Evolutionary conservation across 1,140 invertebrate genomes (phyloP), one percentile per base, ranked within the genome.

Genomic region (Agrypnia vestita): DNA sequence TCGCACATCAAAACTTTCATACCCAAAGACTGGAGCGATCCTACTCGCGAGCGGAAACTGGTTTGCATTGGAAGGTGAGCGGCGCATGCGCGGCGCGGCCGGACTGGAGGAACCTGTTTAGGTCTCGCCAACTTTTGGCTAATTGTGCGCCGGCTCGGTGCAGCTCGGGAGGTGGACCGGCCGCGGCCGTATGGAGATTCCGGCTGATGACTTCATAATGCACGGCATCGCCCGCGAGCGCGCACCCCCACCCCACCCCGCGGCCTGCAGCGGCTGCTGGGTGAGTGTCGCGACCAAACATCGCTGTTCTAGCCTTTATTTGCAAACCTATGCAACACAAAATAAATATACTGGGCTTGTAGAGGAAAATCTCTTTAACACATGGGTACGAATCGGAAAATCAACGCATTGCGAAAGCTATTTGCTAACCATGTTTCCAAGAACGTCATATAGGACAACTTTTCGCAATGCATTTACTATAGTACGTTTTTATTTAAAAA

Each of bases 121-220:
- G 67, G 67, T 51, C 46, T 71, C 25, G 67, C 67, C 46, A 71
- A 71, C 67, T 71, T 71, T 71, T 71, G 67, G 67, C 67, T 71
- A 53, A 71, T 71, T 49, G 67, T 21, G 9, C 25, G 21, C 59
- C n/a, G 9, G 12, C n/a, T n/a, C 53, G 53, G n/a, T n/a, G 53
- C 53, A 17, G 61, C 10, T 3, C 21, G 35, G 61, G 13, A 64
- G 61, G 61, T 64, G 25, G 35, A 64, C 61, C 35, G 61, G 25
- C 55, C 21, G 3, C n/a, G 17, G 25, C 25, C 17, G 61, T 64
- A 43, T 64, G 61, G 61, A 64, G 55, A 59, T 59, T 21, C 62
- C 17, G 11, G 13, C 35, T 67, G 62, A 67, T 67, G 43, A 67
- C 62, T 67, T 67, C 62, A 67, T 67, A 17, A 59, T 15, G 55